Evolutionary conservation across 2,797 vertebrate genomes (phyloP), one percentile per base, ranked within the genome.

Genomic region (Enteromius anoplus): DNA sequence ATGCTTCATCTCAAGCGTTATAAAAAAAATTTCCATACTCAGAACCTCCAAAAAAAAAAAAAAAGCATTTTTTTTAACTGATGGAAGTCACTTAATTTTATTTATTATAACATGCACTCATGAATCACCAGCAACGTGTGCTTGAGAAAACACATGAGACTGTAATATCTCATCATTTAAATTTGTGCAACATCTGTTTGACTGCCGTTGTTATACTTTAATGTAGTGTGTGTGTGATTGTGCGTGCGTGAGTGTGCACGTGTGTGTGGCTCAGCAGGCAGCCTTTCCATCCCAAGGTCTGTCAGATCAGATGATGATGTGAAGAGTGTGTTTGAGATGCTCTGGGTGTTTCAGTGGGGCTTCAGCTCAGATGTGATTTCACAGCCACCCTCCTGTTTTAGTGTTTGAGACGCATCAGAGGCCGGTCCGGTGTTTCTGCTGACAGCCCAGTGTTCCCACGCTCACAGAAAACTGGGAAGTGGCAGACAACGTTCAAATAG

Each of bases 301-400:
- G 72, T 75, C 72, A 75, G 72, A 75, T 75, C 51, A 40, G 49
- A 75, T 75, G 19, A 58, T 23, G 72, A 75, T 58, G 72, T 75
- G 51, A 58, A 58, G 19, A 17, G 32, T 55, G 51, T 75, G 72
- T 75, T 34, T 75, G 32, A 55, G 72, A 34, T 53, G 47, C 47
- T 58, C 32, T 40, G 3, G 3, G 51, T 40, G 72, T 55, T 53
- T 23, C 49, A 53, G 71, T 14, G 32, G 29, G 71, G 71, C 45
- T 71, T 23, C 14, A 55, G 71, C 29, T 51, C 66, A 45, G 66
- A 69, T 69, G 66, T 42, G 66, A 23, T 69, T 45, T 69, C 66
- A 66, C 15, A 69, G 21, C 42, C 37, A n/a, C 71, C 51, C 49
- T 75, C 49, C 71, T 40, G 51, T 75, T 75, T 58, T 58, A 75